These are phyloP conservation scores for Salarias fasciatus DNA, from an alignment of 2,797 vertebrate species.

Conservation along the genomic window DNA sequence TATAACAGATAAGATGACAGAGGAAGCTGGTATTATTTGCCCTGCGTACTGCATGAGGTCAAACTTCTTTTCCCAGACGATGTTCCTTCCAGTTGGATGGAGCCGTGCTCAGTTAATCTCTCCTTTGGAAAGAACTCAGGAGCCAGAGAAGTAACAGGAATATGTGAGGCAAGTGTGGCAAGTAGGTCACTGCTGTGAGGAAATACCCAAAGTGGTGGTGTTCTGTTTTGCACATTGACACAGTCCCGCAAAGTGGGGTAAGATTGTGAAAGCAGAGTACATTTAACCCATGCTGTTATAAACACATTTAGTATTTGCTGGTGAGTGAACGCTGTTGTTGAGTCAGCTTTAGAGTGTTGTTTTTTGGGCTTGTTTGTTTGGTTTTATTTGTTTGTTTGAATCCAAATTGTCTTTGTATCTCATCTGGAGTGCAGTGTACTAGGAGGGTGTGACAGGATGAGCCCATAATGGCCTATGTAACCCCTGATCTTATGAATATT, in stretches of 20 bases:
- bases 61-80: slow-evolving; percentile 62
- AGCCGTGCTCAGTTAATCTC: slow-evolving; percentile 51
- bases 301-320: slow-evolving; percentile 3
- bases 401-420: too few relatives aligned
- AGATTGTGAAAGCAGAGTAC: slow-evolving; percentile 4
- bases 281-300: neutral
- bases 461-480: too few relatives aligned
- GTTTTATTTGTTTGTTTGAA: too few relatives aligned
- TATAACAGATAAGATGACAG: too few relatives aligned
- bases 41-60: slow-evolving; percentile 56
- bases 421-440: too few relatives aligned
- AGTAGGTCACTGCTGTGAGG: slow-evolving; percentile 66
- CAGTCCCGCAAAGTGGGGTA: slow-evolving; percentile 3
- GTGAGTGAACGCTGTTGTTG: slow-evolving; percentile 4
- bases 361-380: neutral
- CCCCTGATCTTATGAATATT: too few relatives aligned
- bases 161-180: slow-evolving; percentile 55
- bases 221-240: slow-evolving; percentile 9
- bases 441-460: too few relatives aligned
- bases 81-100: slow-evolving; percentile 70
- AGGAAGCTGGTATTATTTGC: slow-evolving; percentile 33
- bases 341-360: neutral
- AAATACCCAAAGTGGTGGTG: slow-evolving; percentile 34
- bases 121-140: slow-evolving; percentile 57
- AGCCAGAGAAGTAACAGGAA: slow-evolving; percentile 50